Percentiles rank a stretch among this genome's conserved stretches.
These are phyloP conservation scores for Myanophis thanlyinensis DNA, from an alignment of 2,113 vertebrate genomes.

Conservation along the genomic window DNA sequence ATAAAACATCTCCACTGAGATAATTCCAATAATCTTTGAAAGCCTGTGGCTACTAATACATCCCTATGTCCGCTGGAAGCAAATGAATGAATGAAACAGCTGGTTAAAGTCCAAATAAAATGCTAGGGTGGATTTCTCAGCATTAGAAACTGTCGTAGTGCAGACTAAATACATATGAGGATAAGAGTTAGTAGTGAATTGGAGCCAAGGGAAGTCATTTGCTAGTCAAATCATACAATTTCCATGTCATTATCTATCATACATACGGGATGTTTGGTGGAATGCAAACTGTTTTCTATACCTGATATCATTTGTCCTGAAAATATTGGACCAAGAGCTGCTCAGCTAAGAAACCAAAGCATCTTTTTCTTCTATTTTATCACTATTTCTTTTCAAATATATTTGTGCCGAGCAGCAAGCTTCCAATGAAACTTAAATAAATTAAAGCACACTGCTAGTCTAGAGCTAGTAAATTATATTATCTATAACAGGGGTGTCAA, in stretches of 20 bases:
- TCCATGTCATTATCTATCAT: background rate
- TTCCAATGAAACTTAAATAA: background rate
- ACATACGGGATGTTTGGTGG: background rate
- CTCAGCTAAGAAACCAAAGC: background rate
- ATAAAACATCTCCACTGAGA: constrained; percentile 33
- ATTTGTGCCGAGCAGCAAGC: background rate
- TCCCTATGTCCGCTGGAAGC: background rate
- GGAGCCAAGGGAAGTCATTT: background rate
- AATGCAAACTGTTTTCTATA: background rate
- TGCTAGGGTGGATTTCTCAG: background rate
- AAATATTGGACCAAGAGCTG: background rate
- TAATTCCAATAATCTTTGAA: constrained; percentile 26
- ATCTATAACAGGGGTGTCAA: too few relatives aligned
- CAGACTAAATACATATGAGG: background rate
- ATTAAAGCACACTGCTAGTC: background rate
- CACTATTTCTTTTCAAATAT: background rate
- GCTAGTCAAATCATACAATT: background rate
- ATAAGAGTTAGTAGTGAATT: background rate
- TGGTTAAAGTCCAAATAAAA: background rate
- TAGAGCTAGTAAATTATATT: background rate
- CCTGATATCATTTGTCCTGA: background rate
- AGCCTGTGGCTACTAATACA: background rate
- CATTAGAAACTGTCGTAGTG: background rate
- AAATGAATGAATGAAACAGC: constrained; percentile 11
- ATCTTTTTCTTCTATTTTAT: background rate